Percentiles rank a stretch among this genome's conserved stretches.
These are phyloP conservation scores for Poeciliopsis gracilis DNA, from an alignment of 2,797 vertebrate genomes.

Conservation along the genomic window DNA sequence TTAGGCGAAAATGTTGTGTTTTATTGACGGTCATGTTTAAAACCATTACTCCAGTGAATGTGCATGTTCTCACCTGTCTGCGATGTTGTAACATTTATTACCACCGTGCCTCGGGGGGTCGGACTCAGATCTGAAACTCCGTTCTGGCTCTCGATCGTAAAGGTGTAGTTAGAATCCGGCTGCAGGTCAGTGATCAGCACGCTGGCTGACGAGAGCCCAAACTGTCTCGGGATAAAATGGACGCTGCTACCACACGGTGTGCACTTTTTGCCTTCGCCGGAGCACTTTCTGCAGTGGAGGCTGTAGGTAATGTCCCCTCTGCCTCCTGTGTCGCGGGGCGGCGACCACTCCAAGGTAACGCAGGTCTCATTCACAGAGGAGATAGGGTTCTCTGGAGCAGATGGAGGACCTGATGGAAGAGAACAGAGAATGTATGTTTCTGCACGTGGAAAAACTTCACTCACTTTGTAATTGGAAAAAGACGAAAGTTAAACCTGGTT, in stretches of 20 bases:
- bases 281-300: slow-evolving; percentile 83
- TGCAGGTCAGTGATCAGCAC: slow-evolving; percentile 83
- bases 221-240: slow-evolving; percentile 84
- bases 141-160: slow-evolving; percentile 84
- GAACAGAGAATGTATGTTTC: neutral
- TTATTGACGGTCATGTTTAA: neutral
- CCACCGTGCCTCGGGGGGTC: slow-evolving; percentile 73
- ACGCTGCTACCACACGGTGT: slow-evolving; percentile 79
- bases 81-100: slow-evolving; percentile 84
- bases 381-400: slow-evolving; percentile 84
- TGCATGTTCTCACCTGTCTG: slow-evolving; percentile 80
- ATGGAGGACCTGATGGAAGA: slow-evolving; percentile 78
- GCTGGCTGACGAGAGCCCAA: slow-evolving; percentile 74
- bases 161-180: slow-evolving; percentile 86
- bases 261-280: slow-evolving; percentile 75
- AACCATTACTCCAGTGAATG: neutral
- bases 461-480: neutral
- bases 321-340: slow-evolving; percentile 81
- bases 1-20: neutral
- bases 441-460: neutral
- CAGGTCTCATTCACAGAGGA: slow-evolving; percentile 86
- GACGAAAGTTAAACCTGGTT: neutral
- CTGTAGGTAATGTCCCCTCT: slow-evolving; percentile 83
- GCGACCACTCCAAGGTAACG: slow-evolving; percentile 84
- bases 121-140: slow-evolving; percentile 83